These are phyloP conservation scores for Pristiophorus japonicus DNA, from an alignment of 2,113 vertebrate species.

Conservation along the genomic window DNA sequence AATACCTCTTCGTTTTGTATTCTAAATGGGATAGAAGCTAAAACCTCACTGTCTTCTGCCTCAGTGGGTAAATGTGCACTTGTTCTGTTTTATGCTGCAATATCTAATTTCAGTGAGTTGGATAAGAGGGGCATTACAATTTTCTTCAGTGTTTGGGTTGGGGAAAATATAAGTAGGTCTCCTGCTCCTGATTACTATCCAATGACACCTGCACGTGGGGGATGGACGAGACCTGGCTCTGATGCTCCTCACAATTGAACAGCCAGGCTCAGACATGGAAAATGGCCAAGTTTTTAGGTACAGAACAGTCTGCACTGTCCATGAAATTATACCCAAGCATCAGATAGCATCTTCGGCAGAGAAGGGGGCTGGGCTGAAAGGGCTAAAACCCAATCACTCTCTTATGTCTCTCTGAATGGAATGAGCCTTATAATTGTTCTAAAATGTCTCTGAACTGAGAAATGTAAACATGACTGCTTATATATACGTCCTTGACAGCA, in stretches of 20 bases:
- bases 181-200: not conserved
- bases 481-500: not conserved
- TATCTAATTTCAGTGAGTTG: not conserved
- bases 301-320: not conserved
- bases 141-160: not conserved
- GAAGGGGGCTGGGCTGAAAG: not conserved
- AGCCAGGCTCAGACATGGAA: not conserved
- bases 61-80: not conserved
- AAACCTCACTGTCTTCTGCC: not conserved
- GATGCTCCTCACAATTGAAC: not conserved
- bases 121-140: not conserved
- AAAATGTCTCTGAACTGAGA: not conserved
- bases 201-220: not conserved
- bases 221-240: not conserved
- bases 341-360: not conserved
- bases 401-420: not conserved
- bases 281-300: not conserved
- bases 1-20: slow-evolving; percentile 15
- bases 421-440: not conserved
- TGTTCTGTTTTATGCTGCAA: slow-evolving; percentile 11
- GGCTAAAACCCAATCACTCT: not conserved
- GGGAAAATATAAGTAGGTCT: not conserved
- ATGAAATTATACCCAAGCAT: not conserved
- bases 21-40: not conserved
- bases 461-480: slow-evolving; percentile 21